Base-by-base conservation (phyloP, 2,797 vertebrate genomes). In the Gymnopithys bicolor region DNA sequence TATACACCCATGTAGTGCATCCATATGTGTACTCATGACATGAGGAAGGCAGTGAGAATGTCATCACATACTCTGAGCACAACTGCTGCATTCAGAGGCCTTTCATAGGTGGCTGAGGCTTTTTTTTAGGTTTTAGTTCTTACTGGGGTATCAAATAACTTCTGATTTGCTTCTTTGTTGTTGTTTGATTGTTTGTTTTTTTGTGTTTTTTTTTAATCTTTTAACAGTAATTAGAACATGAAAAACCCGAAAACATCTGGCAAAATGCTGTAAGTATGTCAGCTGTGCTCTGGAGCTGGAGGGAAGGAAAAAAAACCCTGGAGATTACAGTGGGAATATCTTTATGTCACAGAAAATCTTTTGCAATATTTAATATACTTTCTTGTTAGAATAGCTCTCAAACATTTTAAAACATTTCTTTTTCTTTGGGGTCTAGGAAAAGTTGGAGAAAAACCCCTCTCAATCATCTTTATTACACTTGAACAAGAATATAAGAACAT, bases 61-160 rank as follows among this genome's bases (percentile, higher is more conserved):
- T 55, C 69, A 1, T 27, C 35, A 76, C 64, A 76, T 87, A 45
- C 71, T 94, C 68, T 94, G 63, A 94, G 76, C 60, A 79, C 87
- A 94, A 94, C 90, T 94, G 92, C 90, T 86, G 71, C 6, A 92
- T 90, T 96, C 84, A 84, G 75, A 82, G 55, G 70, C 80, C 90
- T 81, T 95, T 96, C 78, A 93, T 84, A 96, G 66, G 82, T 93
- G 88, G 33, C 66, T 81, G 70, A 92, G 62, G 41, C 52, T 90
- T 91, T 90, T 93, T 97, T 89, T 91, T 84, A 30, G 43, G 71
- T 91, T 96, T 96, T 68, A 78, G 56, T 83, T 97, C 94, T 87
- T 91, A 28, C 39, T 78, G 70, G 45, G 33, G 24, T 95, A 81
- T 96, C 87, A 93, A 92, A 91, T 59, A 92, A 74, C 58, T 97